Base-by-base conservation (phyloP, 1,140 invertebrate genomes). In the Drosophila tropicalis region DNA sequence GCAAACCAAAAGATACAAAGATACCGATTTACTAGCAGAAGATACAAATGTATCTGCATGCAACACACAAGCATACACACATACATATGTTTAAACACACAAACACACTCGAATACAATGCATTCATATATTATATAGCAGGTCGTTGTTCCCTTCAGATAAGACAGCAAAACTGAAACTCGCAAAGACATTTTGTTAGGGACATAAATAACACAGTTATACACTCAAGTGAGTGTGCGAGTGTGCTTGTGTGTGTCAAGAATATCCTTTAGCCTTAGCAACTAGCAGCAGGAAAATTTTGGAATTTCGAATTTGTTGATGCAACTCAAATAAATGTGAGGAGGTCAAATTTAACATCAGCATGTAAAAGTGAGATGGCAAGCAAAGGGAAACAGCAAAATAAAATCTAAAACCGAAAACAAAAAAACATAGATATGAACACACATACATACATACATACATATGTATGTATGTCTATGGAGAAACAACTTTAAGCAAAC, bases 241-340 rank as follows among this genome's bases (percentile, higher is more conserved):
- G 17, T 19, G 41, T 19, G 15, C 17, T 56, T 29, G 22, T 25
- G 22, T 57, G 51, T 67, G 65, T 67, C 57, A 67, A 54, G 61
- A 55, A 41, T 69, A 62, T 40, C 44, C 51, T 40, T 40, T 51
- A 29, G 40, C 25, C 34, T 25, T 19, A 39, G 41, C 34, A 51
- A 41, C 61, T 32, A 13, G 10, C 12, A 39, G 10, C 12, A 9
- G 15, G 60, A 56, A 17, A 58, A 51, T 22, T 51, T 58, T 19
- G 32, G 29, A 58, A 58, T 71, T 79, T 75, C 75, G 72, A 75
- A 75, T 79, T 51, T 79, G 76, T 79, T 79, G 76, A 79, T 65
- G 68, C 67, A 75, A 75, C 68, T 75, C 32, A 75, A 79, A 79
- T 79, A 71, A 75, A 79, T 75, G 72, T 66, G 58, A 74, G 58